Evolutionary conservation across 2,113 vertebrate genomes (phyloP).

Genomic region (Poecile atricapillus): DNA sequence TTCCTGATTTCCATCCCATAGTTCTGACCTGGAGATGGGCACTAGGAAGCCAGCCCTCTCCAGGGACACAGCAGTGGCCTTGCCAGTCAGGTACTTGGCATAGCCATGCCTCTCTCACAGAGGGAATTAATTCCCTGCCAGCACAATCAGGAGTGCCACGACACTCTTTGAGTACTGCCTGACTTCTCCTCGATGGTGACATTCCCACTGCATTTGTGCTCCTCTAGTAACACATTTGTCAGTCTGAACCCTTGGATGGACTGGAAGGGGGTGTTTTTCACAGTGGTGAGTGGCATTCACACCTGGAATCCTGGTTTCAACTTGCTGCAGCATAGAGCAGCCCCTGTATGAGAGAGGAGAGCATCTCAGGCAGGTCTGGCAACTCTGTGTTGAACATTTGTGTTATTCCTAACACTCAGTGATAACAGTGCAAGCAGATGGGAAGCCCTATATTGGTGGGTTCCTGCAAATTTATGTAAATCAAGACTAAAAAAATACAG

Average conservation of each 20-base stretch:
- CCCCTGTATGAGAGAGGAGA: neutral
- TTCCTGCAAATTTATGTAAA: conserved; percentile 1
- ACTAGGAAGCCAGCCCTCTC: neutral
- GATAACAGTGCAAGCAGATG: neutral
- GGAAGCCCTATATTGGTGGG: neutral
- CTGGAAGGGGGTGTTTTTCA: neutral
- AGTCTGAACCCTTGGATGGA: neutral
- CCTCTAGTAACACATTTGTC: neutral
- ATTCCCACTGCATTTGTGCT: rapidly evolving
- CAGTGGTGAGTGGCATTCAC: rapidly evolving
- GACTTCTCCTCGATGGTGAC: rapidly evolving
- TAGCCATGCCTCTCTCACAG: rapidly evolving
- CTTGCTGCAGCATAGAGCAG: neutral
- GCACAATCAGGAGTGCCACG: neutral
- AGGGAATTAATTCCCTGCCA: neutral
- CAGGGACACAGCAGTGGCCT: rapidly evolving
- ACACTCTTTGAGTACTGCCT: neutral
- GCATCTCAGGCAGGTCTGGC: neutral
- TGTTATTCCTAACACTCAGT: neutral
- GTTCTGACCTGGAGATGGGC: neutral
- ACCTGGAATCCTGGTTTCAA: neutral
- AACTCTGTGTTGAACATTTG: neutral
- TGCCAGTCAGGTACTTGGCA: neutral
- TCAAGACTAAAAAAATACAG: neutral
- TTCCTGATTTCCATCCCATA: neutral